Conservation (phyloP, 2,113 vertebrate species). For the Pterocles orientalis region DNA sequence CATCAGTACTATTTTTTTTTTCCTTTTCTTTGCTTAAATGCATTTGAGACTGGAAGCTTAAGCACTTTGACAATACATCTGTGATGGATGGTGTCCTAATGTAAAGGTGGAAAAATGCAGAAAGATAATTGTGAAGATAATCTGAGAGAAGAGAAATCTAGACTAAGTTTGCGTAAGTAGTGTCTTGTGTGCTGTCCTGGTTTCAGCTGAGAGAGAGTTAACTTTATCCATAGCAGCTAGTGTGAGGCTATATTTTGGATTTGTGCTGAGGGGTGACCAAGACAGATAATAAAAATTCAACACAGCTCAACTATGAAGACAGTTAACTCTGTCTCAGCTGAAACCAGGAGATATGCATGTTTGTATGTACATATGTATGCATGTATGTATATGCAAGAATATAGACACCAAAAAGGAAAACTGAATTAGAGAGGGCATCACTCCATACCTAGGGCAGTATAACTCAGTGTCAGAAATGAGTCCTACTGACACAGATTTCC, state of each 20-base stretch:
- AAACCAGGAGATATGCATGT: background rate
- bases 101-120: background rate
- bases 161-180: background rate
- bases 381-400: background rate
- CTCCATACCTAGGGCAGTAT: background rate
- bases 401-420: background rate
- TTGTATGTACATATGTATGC: background rate
- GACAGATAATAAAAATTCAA: too few species aligned
- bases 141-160: background rate
- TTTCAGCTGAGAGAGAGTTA: too few species aligned
- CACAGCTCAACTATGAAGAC: too few species aligned
- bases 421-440: background rate
- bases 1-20: background rate
- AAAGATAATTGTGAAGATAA: background rate
- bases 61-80: background rate
- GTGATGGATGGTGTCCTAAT: background rate
- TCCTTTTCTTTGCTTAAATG: background rate
- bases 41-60: background rate
- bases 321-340: too few species aligned
- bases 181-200: too few species aligned
- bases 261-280: too few species aligned
- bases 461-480: background rate
- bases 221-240: too few species aligned
- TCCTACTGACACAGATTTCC: background rate
- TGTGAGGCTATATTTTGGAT: too few species aligned